Evolutionary conservation across 2,113 vertebrate genomes (phyloP).

Genomic region (Antennarius striatus): DNA sequence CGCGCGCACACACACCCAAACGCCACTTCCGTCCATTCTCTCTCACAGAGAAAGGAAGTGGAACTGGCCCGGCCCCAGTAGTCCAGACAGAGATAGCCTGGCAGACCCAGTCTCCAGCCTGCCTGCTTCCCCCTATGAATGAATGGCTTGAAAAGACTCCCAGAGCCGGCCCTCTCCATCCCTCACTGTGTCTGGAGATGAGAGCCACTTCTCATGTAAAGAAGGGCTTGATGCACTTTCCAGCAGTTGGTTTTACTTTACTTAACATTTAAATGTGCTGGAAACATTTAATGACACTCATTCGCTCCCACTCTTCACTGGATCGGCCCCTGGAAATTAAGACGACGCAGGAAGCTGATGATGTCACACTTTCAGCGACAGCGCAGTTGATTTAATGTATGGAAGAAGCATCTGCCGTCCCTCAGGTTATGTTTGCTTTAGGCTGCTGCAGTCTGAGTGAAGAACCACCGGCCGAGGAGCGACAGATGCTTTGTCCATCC

Average conservation of each 20-base stretch:
- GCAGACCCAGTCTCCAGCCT: conserved; percentile 23
- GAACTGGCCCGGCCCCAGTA: conserved; percentile 49
- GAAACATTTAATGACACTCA: too few species aligned
- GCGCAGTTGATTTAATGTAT: too few species aligned
- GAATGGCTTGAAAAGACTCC: conserved; percentile 23
- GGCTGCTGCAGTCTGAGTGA: too few species aligned
- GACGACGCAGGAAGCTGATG: too few species aligned
- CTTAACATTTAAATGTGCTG: too few species aligned
- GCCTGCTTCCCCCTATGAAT: conserved; percentile 25
- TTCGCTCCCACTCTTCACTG: too few species aligned
- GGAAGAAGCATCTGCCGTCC: too few species aligned
- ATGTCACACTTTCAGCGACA: too few species aligned
- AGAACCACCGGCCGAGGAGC: too few species aligned
- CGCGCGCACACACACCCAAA: conserved; percentile 46
- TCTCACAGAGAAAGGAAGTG: conserved; percentile 67
- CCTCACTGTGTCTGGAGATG: conserved; percentile 8
- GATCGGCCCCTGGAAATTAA: too few species aligned
- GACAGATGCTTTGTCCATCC: too few species aligned
- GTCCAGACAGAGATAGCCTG: conserved; percentile 58
- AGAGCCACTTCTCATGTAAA: conserved; percentile 19
- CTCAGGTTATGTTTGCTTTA: too few species aligned
- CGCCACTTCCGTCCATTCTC: conserved; percentile 75
- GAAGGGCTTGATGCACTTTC: neutral
- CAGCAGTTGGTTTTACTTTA: neutral
- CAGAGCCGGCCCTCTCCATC: neutral